Percentiles rank a stretch among this genome's conserved stretches.
phyloP scores from a whole-genome alignment of 2,113 vertebrate genomes.

The Thermophis baileyi region DNA sequence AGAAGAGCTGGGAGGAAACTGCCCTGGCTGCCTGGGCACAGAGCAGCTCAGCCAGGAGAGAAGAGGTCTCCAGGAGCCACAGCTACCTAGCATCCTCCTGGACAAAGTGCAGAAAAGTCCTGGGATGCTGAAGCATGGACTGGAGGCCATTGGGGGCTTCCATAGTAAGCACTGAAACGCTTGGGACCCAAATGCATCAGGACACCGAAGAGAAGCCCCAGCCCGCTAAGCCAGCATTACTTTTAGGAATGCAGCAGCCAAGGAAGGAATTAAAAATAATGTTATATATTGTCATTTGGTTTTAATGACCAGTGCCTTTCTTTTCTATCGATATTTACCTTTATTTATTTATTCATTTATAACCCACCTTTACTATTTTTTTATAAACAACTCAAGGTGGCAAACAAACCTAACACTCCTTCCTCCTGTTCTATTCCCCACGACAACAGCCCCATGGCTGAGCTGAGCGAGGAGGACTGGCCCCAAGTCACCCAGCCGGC shows the following conservation, averaged over 20 bases:
- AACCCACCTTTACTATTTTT: neutral
- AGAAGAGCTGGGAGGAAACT: neutral
- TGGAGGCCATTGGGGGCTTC: neutral
- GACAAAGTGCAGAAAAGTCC: neutral
- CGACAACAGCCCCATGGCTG: neutral
- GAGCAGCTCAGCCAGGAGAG: neutral
- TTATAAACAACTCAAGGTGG: neutral
- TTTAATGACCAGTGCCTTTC: neutral
- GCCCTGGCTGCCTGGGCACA: neutral
- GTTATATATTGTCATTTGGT: neutral
- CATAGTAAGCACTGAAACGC: neutral
- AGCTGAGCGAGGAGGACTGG: neutral
- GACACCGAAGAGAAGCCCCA: neutral
- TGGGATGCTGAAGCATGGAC: neutral
- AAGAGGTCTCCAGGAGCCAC: neutral
- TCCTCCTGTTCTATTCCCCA: neutral
- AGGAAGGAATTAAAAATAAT: neutral
- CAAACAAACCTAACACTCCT: neutral
- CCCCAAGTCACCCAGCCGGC: neutral
- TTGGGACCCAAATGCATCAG: neutral
- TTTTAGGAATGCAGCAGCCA: neutral
- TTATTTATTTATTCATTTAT: neutral
- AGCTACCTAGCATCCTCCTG: neutral
- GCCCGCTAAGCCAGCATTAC: neutral
- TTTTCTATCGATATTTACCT: neutral